Conservation (phyloP, 2,113 vertebrate genomes). For the Heterotilapia buettikoferi region DNA sequence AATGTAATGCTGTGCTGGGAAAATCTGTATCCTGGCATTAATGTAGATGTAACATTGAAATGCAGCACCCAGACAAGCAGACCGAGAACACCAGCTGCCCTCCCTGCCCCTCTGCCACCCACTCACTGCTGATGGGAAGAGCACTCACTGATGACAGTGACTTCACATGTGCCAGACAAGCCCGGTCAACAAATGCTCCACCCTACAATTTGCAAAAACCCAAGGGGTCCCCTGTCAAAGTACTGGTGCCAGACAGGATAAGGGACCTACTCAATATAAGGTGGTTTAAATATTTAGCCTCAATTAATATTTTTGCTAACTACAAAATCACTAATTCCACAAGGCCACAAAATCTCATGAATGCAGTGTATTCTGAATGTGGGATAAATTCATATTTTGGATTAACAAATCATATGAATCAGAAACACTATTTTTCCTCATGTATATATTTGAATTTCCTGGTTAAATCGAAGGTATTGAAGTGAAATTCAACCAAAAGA, state of each 20-base stretch:
- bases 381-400: not conserved
- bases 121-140: not conserved
- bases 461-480: not conserved
- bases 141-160: not conserved
- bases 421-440: not conserved
- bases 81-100: not conserved
- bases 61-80: not conserved
- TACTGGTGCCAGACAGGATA: not conserved
- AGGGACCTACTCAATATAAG: not conserved
- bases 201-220: not conserved
- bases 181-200: not conserved
- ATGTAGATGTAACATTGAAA: not conserved
- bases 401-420: not conserved
- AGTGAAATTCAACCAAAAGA: not conserved
- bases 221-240: not conserved
- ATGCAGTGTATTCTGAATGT: not conserved
- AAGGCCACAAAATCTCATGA: not conserved
- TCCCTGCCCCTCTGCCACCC: not conserved
- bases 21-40: not conserved
- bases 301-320: not conserved
- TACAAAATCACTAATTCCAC: not conserved
- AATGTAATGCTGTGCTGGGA: not conserved
- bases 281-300: not conserved
- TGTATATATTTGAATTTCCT: not conserved
- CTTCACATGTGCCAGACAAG: not conserved